Percentiles rank a stretch among this genome's conserved stretches.
These are phyloP conservation scores for Melinaea menophilus DNA, from an alignment of 2,888 invertebrate genomes.

Conservation along the genomic window DNA sequence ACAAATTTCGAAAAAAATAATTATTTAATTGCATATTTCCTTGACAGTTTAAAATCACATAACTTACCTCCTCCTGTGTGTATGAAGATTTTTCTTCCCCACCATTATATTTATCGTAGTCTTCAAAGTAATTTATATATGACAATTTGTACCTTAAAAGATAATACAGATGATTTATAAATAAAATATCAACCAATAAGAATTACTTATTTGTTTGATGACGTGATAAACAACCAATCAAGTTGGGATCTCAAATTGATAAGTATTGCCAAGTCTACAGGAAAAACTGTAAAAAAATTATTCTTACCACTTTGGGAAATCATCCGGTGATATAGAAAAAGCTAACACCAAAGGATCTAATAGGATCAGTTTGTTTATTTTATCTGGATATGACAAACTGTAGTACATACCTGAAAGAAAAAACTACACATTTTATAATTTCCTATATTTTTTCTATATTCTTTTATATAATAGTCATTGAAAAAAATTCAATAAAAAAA, in stretches of 20 bases:
- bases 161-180: not conserved
- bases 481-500: too few relatives aligned
- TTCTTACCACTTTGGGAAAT: slow-evolving; percentile 47
- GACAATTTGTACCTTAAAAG: slow-evolving; percentile 53
- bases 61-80: slow-evolving; percentile 50
- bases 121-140: slow-evolving; percentile 54
- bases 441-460: too few relatives aligned
- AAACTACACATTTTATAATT: not conserved
- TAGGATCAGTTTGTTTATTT: slow-evolving; percentile 58
- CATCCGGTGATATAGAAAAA: slow-evolving; percentile 41
- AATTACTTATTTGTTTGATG: too few relatives aligned
- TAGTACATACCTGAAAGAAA: slow-evolving; percentile 55
- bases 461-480: too few relatives aligned
- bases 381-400: slow-evolving; percentile 69
- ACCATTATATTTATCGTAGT: slow-evolving; percentile 50
- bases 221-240: too few relatives aligned
- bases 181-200: too few relatives aligned
- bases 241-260: too few relatives aligned
- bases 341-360: slow-evolving; percentile 49
- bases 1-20: slow-evolving; percentile 19
- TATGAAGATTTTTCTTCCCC: slow-evolving; percentile 44
- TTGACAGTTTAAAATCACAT: not conserved
- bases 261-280: too few relatives aligned
- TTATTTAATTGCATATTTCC: slow-evolving; percentile 8
- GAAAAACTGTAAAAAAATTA: not conserved